phyloP scores from a whole-genome alignment of 2,113 vertebrate species.

The Electrona antarctica region DNA sequence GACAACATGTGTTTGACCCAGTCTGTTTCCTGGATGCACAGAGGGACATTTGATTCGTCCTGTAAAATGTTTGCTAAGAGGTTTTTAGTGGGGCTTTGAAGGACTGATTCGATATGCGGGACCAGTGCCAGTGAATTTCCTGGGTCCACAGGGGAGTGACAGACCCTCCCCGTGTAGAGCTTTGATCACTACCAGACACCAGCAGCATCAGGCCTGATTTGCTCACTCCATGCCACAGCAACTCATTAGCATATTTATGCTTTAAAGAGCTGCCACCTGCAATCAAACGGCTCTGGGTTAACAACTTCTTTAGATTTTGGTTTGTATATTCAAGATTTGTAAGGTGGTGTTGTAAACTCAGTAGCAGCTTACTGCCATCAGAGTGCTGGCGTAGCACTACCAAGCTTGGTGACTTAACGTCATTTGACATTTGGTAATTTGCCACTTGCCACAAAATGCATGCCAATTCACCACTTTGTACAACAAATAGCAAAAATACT shows the following conservation, averaged over 20 bases:
- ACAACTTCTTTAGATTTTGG: constrained; percentile 52
- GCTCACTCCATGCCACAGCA: constrained; percentile 47
- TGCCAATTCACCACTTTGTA: too few relatives aligned
- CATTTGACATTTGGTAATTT: constrained; percentile 13
- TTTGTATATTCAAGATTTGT: constrained; percentile 42
- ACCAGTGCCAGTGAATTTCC: constrained; percentile 58
- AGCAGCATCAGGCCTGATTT: constrained; percentile 49
- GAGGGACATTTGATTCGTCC: constrained; percentile 45
- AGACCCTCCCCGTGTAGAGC: constrained; percentile 47
- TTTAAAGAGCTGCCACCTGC: constrained; percentile 40
- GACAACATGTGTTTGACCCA: constrained; percentile 31
- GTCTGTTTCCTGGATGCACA: constrained; percentile 23
- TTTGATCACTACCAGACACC: constrained; percentile 70
- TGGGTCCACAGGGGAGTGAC: constrained; percentile 51
- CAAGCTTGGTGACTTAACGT: constrained; percentile 37
- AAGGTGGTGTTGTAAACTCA: constrained; percentile 17
- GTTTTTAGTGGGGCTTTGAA: constrained; percentile 36
- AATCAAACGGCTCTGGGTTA: constrained; percentile 41
- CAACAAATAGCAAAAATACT: too few relatives aligned
- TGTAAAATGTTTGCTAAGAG: constrained; percentile 58
- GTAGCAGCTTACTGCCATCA: constrained; percentile 42
- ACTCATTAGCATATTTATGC: constrained; percentile 54
- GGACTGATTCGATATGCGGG: constrained; percentile 59
- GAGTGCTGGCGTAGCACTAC: constrained; percentile 11
- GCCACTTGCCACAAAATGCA: neutral